Percentiles rank a stretch among this genome's conserved stretches.
Conservation (phyloP, 2,113 vertebrate species). For the Zingel zingel region DNA sequence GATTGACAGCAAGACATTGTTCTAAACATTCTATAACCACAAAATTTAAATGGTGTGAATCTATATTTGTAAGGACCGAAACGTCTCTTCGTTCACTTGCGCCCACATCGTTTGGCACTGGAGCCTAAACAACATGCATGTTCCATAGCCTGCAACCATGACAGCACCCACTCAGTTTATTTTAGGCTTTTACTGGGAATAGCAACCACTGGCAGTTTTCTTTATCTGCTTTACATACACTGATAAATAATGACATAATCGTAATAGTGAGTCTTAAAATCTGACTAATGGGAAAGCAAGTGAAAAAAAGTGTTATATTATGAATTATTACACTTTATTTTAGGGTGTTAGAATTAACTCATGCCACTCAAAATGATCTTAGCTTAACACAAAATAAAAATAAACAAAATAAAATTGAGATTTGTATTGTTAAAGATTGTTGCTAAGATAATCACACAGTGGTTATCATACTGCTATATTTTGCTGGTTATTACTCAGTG, state of each 20-base stretch:
- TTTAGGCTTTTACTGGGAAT: not conserved
- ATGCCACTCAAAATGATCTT: not conserved
- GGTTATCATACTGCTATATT: not conserved
- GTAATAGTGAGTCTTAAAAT: not conserved
- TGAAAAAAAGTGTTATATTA: too few species aligned
- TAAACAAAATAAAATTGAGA: not conserved
- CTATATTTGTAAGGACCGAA: slow-evolving; percentile 35
- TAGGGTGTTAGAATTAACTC: not conserved
- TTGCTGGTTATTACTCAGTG: not conserved
- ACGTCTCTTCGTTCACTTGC: slow-evolving; percentile 38
- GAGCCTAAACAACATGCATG: slow-evolving; percentile 45
- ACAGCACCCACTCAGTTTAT: slow-evolving; percentile 26
- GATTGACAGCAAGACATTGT: not conserved
- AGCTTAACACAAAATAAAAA: not conserved
- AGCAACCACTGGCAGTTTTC: not conserved
- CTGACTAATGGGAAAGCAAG: not conserved
- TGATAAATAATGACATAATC: not conserved
- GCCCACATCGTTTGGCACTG: slow-evolving; percentile 45
- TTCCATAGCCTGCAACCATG: slow-evolving; percentile 35
- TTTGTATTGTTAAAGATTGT: not conserved
- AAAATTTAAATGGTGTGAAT: not conserved
- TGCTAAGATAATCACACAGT: not conserved
- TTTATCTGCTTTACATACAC: not conserved
- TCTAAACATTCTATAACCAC: not conserved
- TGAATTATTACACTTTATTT: too few species aligned